Percentiles rank a stretch among this genome's conserved stretches.
Evolutionary conservation across 1,140 invertebrate genomes (phyloP).

Genomic region (Drosophila subpulchrella): DNA sequence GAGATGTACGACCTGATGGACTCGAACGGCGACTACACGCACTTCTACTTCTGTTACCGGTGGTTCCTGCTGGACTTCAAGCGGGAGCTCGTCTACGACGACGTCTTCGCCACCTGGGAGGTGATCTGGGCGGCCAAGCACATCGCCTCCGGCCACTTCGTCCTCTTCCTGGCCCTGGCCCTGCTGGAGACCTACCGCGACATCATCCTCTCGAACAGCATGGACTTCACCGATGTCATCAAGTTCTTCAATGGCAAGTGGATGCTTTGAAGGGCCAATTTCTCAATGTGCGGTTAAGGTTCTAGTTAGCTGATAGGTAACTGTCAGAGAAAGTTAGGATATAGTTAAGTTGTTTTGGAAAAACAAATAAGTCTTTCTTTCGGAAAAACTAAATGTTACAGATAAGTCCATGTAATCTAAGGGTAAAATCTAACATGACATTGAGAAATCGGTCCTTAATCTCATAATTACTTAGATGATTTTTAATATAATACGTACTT

Average conservation of each 20-base stretch:
- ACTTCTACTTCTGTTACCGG: constrained; percentile 98
- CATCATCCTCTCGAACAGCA: constrained; percentile 96
- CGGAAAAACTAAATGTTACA: too few species aligned
- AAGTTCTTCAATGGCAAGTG: constrained; percentile 96
- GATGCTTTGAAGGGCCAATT: too few species aligned
- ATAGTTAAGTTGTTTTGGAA: too few species aligned
- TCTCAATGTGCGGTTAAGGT: too few species aligned
- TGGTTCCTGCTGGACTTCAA: constrained; percentile 93
- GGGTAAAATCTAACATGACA: too few species aligned
- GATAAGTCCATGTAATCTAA: too few species aligned
- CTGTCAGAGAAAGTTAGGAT: too few species aligned
- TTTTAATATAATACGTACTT: not conserved
- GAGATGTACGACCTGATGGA: constrained; percentile 98
- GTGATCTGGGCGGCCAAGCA: constrained; percentile 97
- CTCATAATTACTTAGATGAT: too few species aligned
- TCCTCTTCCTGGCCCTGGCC: constrained; percentile 96
- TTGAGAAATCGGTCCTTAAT: too few species aligned
- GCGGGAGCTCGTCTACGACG: constrained; percentile 94
- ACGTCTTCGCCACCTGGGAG: constrained; percentile 97
- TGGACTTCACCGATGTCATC: constrained; percentile 99
- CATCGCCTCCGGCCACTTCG: constrained; percentile 94
- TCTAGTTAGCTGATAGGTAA: not conserved
- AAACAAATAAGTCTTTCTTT: too few species aligned
- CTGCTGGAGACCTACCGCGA: constrained; percentile 96
- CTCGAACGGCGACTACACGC: constrained; percentile 97